Conservation (phyloP, 2,113 vertebrate species). For the Recurvirostra avosetta region DNA sequence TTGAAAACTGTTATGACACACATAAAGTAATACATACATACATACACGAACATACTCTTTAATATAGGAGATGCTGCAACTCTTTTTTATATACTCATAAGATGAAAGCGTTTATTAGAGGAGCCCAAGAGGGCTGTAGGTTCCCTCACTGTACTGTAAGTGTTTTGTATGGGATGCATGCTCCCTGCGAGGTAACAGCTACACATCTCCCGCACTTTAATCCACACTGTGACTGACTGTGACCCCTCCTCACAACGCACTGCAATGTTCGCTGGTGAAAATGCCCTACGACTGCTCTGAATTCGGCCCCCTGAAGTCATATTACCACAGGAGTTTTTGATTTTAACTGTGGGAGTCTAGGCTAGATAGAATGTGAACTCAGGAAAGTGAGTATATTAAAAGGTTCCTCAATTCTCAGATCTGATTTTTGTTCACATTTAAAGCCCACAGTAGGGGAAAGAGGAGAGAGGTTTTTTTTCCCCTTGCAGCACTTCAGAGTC, state of each 20-base stretch:
- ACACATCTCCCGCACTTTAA: neutral
- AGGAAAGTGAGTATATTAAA: slow-evolving; percentile 18
- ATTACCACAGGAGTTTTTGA: neutral
- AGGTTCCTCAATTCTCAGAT: slow-evolving; percentile 28
- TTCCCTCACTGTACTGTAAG: neutral
- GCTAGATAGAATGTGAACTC: neutral
- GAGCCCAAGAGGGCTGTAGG: neutral
- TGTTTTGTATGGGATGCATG: neutral
- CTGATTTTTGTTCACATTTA: slow-evolving; percentile 33
- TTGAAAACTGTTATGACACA: slow-evolving; percentile 1
- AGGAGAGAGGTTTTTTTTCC: neutral
- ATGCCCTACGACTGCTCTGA: neutral
- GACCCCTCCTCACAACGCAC: neutral
- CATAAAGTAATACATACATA: neutral
- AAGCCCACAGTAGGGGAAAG: slow-evolving; percentile 31
- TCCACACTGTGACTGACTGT: neutral
- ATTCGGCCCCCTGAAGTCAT: neutral
- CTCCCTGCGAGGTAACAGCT: neutral
- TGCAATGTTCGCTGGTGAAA: neutral
- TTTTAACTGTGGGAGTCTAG: slow-evolving; percentile 1
- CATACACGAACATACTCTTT: neutral
- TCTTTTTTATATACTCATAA: neutral
- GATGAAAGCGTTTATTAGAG: neutral
- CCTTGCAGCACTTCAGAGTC: slow-evolving; percentile 53
- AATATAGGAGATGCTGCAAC: neutral